Evolutionary conservation across 2,888 invertebrate genomes (phyloP).

Genomic region (Ethmia dodecea): DNA sequence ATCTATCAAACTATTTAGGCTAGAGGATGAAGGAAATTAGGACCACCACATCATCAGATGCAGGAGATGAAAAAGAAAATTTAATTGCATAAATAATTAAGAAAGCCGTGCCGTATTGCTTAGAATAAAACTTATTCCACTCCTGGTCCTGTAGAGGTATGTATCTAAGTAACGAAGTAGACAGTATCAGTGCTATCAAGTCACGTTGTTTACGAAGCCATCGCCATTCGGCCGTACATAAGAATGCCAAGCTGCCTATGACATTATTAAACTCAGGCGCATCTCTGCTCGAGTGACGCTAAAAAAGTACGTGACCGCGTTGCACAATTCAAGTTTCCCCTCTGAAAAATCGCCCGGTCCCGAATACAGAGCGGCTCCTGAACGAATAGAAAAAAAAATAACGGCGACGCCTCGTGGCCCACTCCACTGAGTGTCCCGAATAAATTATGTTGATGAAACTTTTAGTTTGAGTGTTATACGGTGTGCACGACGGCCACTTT

Average conservation of each 20-base stretch:
- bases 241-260: conserved; percentile 42
- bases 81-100: too few species aligned
- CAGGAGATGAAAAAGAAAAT: too few species aligned
- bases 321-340: conserved; percentile 50
- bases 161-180: too few species aligned
- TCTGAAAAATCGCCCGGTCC: conserved; percentile 53
- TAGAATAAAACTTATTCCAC: too few species aligned
- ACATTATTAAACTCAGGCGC: conserved; percentile 70
- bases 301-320: conserved; percentile 67
- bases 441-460: conserved; percentile 71
- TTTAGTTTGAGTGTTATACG: conserved; percentile 53
- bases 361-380: conserved; percentile 50
- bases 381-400: conserved; percentile 63
- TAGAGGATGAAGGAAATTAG: too few species aligned
- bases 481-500: conserved; percentile 30
- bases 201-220: conserved; percentile 30
- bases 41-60: too few species aligned
- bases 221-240: conserved; percentile 23
- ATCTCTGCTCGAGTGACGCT: conserved; percentile 59
- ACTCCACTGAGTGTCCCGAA: conserved; percentile 57
- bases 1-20: too few species aligned
- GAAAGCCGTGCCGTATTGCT: too few species aligned
- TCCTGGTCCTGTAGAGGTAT: too few species aligned
- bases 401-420: conserved; percentile 41
- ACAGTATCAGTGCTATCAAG: conserved; percentile 16